Percentiles rank a stretch among this genome's conserved stretches.
Conservation (phyloP, 2,888 invertebrate species). For the Scaptomyza caliginosa region DNA sequence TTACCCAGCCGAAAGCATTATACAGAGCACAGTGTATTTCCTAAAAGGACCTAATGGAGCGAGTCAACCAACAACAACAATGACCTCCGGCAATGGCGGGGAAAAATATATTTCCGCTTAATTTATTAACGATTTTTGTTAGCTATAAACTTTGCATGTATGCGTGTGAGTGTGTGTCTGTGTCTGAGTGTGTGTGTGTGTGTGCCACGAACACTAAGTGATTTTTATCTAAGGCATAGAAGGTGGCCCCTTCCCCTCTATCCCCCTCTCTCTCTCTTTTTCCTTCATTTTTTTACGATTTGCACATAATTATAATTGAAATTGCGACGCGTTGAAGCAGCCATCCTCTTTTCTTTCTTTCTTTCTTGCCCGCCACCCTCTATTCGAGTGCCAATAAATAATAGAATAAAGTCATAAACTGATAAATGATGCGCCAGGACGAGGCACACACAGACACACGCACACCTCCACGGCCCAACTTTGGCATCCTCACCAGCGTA, state of each 20-base stretch:
- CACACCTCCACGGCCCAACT: neutral
- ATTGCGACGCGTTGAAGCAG: slow-evolving; percentile 63
- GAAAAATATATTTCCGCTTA: slow-evolving; percentile 80
- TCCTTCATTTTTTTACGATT: slow-evolving; percentile 71
- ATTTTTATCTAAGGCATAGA: slow-evolving; percentile 66
- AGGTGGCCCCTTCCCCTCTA: slow-evolving; percentile 21
- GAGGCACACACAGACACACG: slow-evolving; percentile 1
- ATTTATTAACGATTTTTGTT: slow-evolving; percentile 81
- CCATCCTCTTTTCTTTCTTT: neutral
- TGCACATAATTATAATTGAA: slow-evolving; percentile 82
- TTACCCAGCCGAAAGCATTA: slow-evolving; percentile 65
- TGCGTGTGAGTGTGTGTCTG: slow-evolving; percentile 25
- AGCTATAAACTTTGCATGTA: slow-evolving; percentile 69
- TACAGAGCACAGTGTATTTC: slow-evolving; percentile 32
- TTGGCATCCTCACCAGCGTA: slow-evolving; percentile 41
- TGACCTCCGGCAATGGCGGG: slow-evolving; percentile 36
- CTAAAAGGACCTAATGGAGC: slow-evolving; percentile 68
- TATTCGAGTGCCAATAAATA: slow-evolving; percentile 79
- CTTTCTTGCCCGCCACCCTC: slow-evolving; percentile 18
- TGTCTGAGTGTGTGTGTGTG: slow-evolving; percentile 9
- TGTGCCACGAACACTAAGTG: slow-evolving; percentile 60
- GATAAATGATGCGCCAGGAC: slow-evolving; percentile 70
- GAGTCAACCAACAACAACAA: slow-evolving; percentile 16
- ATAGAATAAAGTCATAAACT: slow-evolving; percentile 82
- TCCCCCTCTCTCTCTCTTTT: slow-evolving; percentile 8